Conservation (phyloP, 2,888 invertebrate genomes). For the Prosopocoilus inquinatus region DNA sequence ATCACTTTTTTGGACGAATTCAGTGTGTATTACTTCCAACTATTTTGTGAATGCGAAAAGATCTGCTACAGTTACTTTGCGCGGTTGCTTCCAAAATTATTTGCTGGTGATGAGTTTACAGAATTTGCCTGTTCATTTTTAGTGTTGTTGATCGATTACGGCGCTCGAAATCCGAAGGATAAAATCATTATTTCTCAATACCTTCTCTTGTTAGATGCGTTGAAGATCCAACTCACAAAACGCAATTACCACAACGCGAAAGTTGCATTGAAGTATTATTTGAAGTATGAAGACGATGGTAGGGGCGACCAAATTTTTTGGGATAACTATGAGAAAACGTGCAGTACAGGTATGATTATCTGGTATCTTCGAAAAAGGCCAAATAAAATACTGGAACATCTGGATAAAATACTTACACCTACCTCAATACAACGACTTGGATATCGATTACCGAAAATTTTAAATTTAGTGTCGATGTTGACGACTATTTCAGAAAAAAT, state of each 20-base stretch:
- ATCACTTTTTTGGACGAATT: neutral
- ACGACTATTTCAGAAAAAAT: no score
- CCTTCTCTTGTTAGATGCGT: neutral
- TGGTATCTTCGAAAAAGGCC: neutral
- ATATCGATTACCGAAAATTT: no score
- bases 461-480: no score
- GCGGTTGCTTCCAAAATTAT: neutral
- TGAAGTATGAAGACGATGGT: neutral
- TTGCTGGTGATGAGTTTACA: neutral
- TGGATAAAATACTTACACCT: neutral
- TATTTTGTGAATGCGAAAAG: neutral
- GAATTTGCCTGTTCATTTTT: neutral
- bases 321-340: neutral
- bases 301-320: neutral
- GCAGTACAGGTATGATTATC: neutral
- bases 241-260: neutral
- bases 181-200: neutral
- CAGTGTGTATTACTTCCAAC: neutral
- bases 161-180: neutral
- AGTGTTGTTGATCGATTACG: neutral
- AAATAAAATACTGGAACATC: neutral
- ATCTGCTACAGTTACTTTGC: neutral
- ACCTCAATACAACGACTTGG: neutral
- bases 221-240: neutral
- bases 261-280: neutral